Percentiles rank a stretch among this genome's conserved stretches.
Conservation (phyloP, 2,113 vertebrate genomes). For the Gambusia affinis region DNA sequence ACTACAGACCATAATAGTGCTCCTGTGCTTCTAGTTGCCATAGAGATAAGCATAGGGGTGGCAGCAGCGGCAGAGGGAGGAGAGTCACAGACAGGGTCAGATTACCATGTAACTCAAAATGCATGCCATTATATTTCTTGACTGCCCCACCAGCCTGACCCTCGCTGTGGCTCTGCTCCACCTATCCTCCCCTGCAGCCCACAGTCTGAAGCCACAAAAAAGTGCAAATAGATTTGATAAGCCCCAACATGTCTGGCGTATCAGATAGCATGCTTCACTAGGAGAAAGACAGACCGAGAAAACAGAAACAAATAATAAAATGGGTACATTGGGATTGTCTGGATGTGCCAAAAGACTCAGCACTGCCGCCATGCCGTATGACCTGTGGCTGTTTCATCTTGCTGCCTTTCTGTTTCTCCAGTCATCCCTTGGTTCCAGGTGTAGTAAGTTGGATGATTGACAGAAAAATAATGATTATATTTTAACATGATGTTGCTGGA, state of each 20-base stretch:
- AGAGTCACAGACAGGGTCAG: slow-evolving; percentile 72
- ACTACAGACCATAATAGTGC: slow-evolving; percentile 80
- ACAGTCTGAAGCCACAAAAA: slow-evolving; percentile 42
- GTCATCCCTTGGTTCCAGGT: neutral
- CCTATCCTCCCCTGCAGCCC: slow-evolving; percentile 37
- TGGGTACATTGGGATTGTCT: neutral
- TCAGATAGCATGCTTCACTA: slow-evolving; percentile 25
- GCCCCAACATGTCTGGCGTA: slow-evolving; percentile 50
- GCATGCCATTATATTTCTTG: slow-evolving; percentile 76
- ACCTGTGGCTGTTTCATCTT: neutral
- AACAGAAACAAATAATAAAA: neutral
- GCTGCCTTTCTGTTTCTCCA: neutral
- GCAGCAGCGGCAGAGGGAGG: slow-evolving; percentile 26
- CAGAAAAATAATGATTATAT: neutral
- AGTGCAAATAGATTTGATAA: slow-evolving; percentile 64
- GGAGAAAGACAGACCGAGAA: slow-evolving; percentile 21
- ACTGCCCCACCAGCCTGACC: slow-evolving; percentile 1
- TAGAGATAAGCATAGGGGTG: slow-evolving; percentile 69
- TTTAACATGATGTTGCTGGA: neutral
- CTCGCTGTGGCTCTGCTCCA: slow-evolving; percentile 21
- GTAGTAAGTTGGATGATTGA: neutral
- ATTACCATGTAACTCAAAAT: slow-evolving; percentile 80
- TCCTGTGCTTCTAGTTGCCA: slow-evolving; percentile 71
- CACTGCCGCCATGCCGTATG: neutral
- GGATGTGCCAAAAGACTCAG: neutral